A percentile compares a stretch with the other conserved stretches of the same genome.
Conservation (phyloP, 30 jellyfish, hydroid and myxozoan genomes). For the Catostylus mosaicus region DNA sequence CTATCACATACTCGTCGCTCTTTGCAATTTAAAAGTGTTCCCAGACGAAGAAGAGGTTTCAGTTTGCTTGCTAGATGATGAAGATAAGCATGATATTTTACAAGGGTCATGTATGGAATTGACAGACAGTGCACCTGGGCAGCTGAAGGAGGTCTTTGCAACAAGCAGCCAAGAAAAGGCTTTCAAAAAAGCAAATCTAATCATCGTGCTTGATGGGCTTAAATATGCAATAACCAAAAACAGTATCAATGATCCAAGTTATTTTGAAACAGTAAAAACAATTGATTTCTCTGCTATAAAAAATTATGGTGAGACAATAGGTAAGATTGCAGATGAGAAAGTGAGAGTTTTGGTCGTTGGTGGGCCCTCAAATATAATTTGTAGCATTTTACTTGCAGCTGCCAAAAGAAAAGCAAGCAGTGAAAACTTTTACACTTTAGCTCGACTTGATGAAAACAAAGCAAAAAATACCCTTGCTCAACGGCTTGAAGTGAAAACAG, state of each 20-base stretch:
- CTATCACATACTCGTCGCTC: slow-evolving; percentile 46
- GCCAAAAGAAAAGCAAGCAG: neutral
- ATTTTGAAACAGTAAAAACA: slow-evolving; percentile 9
- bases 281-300: slow-evolving; percentile 19
- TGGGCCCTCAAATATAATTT: slow-evolving; percentile 58
- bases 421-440: slow-evolving; percentile 69
- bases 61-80: slow-evolving; percentile 58
- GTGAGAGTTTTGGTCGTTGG: slow-evolving; percentile 80
- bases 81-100: slow-evolving; percentile 43
- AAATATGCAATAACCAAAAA: slow-evolving; percentile 16
- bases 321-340: slow-evolving; percentile 45
- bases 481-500: slow-evolving; percentile 69
- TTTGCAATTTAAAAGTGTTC: slow-evolving; percentile 37
- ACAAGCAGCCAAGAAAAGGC: slow-evolving; percentile 64
- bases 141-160: slow-evolving; percentile 41
- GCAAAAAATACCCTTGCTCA: slow-evolving; percentile 85
- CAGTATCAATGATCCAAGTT: neutral
- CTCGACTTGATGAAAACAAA: slow-evolving; percentile 83
- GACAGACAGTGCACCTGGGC: slow-evolving; percentile 85
- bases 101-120: slow-evolving; percentile 84
- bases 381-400: slow-evolving; percentile 62
- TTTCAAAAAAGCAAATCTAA: slow-evolving; percentile 69
- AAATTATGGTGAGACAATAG: slow-evolving; percentile 61
- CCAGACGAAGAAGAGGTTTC: slow-evolving; percentile 47
- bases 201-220: slow-evolving; percentile 60